Base-by-base conservation (phyloP, 2,797 vertebrate species). In the Falco cherrug region DNA sequence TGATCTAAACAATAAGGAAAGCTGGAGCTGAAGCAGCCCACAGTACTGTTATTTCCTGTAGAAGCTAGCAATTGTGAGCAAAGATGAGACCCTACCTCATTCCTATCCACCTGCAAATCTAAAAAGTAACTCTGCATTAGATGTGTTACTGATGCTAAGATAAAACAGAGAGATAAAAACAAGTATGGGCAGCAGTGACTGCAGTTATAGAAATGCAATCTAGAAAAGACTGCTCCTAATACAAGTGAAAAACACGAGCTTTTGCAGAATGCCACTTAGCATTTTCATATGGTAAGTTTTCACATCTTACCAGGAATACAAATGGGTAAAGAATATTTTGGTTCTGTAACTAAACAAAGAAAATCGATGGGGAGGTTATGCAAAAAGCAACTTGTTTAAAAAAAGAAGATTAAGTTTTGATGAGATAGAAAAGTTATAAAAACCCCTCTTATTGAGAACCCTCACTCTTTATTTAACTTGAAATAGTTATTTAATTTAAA, bases 401-500 rank as follows among this genome's bases (percentile, higher is more conserved):
- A 41, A 41, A 79, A 43, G 14, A 74, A 80, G 16, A 31, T 43
- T 73, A 69, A 33, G 33, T 63, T 69, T 63, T 68, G 13, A 50
- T 81, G 29, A 37, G 50, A 67, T 1, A 48, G 10, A 83, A 78
- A 90, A 84, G 13, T 22, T 76, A 6, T 19, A 41, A 57, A 74
- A 75, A 39, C 5, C 2, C 1, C 14, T 69, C 6, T 54, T 67
- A 45, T 8, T 1, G 3, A 74, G 8, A 83, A 48, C 2, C 3
- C 8, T 11, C 2, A 43, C 35, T 79, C 33, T 56, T 67, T 60
- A 35, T 79, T 94, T 37, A 90, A 68, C 4, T 15, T 59, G 61
- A 60, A 81, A 65, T 63, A 56, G 25, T 56, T 67, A 61, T 67
- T 83, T 54, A 43, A 39, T 10, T 45, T 56, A 50, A 83, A 90